These are phyloP conservation scores for Eupeodes latifasciatus DNA, from an alignment of 2,888 invertebrate species.

Conservation along the genomic window DNA sequence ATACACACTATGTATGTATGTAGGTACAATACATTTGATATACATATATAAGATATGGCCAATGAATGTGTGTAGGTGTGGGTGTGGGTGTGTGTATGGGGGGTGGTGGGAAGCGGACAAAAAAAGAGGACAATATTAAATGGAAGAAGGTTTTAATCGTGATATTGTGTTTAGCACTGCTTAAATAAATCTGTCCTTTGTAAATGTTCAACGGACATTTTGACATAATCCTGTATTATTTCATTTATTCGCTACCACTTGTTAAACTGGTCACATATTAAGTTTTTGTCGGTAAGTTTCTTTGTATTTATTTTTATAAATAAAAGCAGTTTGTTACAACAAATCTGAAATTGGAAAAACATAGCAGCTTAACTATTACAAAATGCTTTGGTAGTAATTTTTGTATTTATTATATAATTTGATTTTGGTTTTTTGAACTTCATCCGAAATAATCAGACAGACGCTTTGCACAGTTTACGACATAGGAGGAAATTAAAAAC, in stretches of 20 bases:
- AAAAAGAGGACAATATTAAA: conserved; percentile 45
- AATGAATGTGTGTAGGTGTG: conserved; percentile 34
- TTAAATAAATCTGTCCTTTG: conserved; percentile 55
- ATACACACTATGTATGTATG: neutral
- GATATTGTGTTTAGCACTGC: conserved; percentile 58
- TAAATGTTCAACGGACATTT: conserved; percentile 46
- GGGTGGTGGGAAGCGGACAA: neutral
- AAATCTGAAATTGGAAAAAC: too few species aligned
- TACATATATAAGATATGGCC: conserved; percentile 12
- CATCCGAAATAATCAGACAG: too few species aligned
- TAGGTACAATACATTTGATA: too few species aligned
- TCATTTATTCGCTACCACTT: conserved; percentile 20
- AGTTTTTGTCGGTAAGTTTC: neutral
- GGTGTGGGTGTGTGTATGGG: too few species aligned
- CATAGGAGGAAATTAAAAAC: too few species aligned
- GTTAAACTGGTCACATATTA: conserved; percentile 27
- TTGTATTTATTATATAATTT: too few species aligned
- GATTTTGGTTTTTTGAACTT: too few species aligned
- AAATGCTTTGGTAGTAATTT: too few species aligned
- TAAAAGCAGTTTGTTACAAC: too few species aligned
- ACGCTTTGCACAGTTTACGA: too few species aligned
- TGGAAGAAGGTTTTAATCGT: conserved; percentile 46
- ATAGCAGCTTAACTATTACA: too few species aligned
- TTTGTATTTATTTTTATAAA: neutral
- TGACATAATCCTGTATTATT: conserved; percentile 56